Evolutionary conservation across 2,888 invertebrate species (phyloP).

Genomic region (Caradrina clavipalpis): DNA sequence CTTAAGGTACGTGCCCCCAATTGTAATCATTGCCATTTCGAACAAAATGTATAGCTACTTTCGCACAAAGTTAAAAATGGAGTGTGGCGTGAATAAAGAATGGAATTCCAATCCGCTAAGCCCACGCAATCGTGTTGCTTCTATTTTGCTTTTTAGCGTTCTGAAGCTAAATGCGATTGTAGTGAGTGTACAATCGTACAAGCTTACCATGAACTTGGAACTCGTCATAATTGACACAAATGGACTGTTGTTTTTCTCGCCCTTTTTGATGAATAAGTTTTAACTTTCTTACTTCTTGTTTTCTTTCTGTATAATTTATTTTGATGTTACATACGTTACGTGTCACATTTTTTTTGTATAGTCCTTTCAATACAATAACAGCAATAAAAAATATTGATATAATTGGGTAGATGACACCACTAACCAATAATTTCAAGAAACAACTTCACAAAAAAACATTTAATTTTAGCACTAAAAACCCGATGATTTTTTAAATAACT

Average conservation of each 20-base stretch:
- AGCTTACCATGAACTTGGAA: constrained; percentile 50
- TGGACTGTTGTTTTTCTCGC: neutral
- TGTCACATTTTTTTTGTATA: too few relatives aligned
- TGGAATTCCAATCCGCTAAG: constrained; percentile 78
- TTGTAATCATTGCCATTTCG: constrained; percentile 31
- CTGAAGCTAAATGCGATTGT: constrained; percentile 55
- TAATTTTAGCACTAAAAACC: too few relatives aligned
- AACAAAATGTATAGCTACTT: constrained; percentile 47
- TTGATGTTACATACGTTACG: neutral
- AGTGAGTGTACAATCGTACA: constrained; percentile 37
- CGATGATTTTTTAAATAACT: too few relatives aligned
- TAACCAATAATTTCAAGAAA: too few relatives aligned
- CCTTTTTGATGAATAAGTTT: too few relatives aligned
- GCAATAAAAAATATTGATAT: too few relatives aligned
- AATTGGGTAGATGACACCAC: too few relatives aligned
- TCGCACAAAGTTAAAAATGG: constrained; percentile 55
- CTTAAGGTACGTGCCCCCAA: constrained; percentile 24
- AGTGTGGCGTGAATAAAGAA: constrained; percentile 73
- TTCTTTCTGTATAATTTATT: neutral
- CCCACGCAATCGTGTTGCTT: constrained; percentile 74
- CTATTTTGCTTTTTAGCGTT: constrained; percentile 75
- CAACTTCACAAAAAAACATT: too few relatives aligned
- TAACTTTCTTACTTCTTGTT: neutral
- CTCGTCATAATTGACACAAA: constrained; percentile 30
- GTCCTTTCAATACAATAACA: too few relatives aligned